phyloP scores from a whole-genome alignment of 2,888 invertebrate species.

The Phragmatobia fuliginosa region DNA sequence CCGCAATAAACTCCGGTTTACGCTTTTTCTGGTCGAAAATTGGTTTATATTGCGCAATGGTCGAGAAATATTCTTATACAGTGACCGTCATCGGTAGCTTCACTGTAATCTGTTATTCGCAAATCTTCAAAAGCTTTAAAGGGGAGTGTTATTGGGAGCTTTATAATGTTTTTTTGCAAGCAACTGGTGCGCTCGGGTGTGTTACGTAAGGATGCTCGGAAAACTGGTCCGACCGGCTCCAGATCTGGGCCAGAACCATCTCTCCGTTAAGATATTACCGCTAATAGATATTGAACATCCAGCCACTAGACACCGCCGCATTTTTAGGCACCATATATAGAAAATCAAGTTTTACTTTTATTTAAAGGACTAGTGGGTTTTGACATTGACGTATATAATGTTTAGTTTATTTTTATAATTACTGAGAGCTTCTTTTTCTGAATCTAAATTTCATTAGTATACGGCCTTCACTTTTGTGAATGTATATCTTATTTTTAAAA shows the following conservation, averaged over 20 bases:
- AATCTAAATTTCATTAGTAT: neutral
- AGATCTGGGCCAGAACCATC: conserved; percentile 84
- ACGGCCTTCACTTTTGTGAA: neutral
- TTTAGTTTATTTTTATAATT: neutral
- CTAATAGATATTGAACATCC: conserved; percentile 81
- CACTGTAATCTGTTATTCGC: conserved; percentile 72
- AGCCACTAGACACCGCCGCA: conserved; percentile 57
- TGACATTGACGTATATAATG: conserved; percentile 11
- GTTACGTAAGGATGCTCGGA: conserved; percentile 82
- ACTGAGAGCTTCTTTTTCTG: neutral
- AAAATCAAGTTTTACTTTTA: conserved; percentile 28
- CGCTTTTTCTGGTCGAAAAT: conserved; percentile 73
- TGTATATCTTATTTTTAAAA: neutral
- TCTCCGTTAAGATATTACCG: conserved; percentile 79
- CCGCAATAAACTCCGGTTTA: conserved; percentile 65
- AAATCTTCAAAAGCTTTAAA: conserved; percentile 80
- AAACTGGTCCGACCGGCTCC: conserved; percentile 83
- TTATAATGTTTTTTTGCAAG: conserved; percentile 83
- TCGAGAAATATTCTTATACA: conserved; percentile 61
- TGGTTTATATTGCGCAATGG: conserved; percentile 73
- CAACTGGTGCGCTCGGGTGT: conserved; percentile 59
- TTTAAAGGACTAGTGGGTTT: conserved; percentile 33
- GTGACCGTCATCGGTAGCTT: conserved; percentile 58
- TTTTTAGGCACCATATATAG: conserved; percentile 25
- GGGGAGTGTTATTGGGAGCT: conserved; percentile 76